Evolutionary conservation across 2,888 invertebrate genomes (phyloP), one percentile per base, ranked within the genome.

Genomic region (Phragmatobia fuliginosa): DNA sequence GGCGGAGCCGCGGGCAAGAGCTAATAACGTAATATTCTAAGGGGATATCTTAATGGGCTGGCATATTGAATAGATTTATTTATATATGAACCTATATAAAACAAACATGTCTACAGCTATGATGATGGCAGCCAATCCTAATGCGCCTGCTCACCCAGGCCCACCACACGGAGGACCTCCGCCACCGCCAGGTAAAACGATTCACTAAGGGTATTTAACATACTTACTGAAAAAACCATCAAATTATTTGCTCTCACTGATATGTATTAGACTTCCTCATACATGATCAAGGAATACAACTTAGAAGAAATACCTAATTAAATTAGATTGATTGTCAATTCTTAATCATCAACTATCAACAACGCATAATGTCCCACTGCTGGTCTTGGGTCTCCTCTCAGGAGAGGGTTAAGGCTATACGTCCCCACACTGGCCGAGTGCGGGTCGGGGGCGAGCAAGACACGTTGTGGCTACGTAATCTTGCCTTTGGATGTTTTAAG

Each of bases 101-200:
- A 11, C 45, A 10, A 21, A 52, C 36, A 25, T 21, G 33, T 65
- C 62, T 61, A 3, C 86, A 94, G 94, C 92, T 0, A 95, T 90
- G 95, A 95, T 91, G 95, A 94, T 92, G 90, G 89, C 88, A 1
- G 91, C 88, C 2, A 91, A 90, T 72, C 89, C 91, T 11, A 88
- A 84, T 72, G 89, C 87, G 4, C 88, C 89, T 0, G 85, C 88
- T 0, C 92, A 87, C 69, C 87, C 89, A 56, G 84, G 83, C 36
- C 82, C 89, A 0, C 86, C 88, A 0, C 92, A 90, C 65, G 87
- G 82, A 0, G 92, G 87, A 0, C 90, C 92, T 0, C 92, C 91
- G 0, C 93, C 93, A 2, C 92, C 93, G 1, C 87, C 87, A 78
- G 90, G 90, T 90, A 79, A 68, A 32, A 32, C 32, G 32, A 21